Conservation (phyloP, 2,888 invertebrate species). For the Halictus quadricinctus region DNA sequence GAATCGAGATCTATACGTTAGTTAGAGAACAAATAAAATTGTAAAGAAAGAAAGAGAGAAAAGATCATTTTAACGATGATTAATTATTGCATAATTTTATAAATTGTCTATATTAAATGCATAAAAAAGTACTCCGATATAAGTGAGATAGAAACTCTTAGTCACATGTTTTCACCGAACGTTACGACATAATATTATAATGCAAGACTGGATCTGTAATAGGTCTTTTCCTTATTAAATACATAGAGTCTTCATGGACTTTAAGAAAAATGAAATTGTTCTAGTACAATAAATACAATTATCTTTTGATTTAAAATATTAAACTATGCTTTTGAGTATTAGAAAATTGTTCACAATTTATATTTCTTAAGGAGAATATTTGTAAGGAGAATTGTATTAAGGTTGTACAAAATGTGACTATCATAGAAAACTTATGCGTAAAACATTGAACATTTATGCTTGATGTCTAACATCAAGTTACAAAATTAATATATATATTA, state of each 20-base stretch:
- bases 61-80: slow-evolving; percentile 46
- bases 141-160: slow-evolving; percentile 58
- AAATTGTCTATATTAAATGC: slow-evolving; percentile 43
- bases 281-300: slow-evolving; percentile 46
- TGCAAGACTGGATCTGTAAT: slow-evolving; percentile 68
- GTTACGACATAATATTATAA: slow-evolving; percentile 68
- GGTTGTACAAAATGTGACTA: slow-evolving; percentile 65
- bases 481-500: slow-evolving; percentile 29
- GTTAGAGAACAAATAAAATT: slow-evolving; percentile 43
- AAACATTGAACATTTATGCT: slow-evolving; percentile 45
- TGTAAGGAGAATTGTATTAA: slow-evolving; percentile 44
- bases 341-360: slow-evolving; percentile 47
- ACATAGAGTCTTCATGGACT: slow-evolving; percentile 51
- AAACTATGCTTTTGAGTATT: slow-evolving; percentile 57
- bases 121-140: slow-evolving; percentile 44
- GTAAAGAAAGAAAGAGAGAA: slow-evolving; percentile 62
- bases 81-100: slow-evolving; percentile 56
- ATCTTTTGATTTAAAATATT: slow-evolving; percentile 34
- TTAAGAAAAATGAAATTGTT: slow-evolving; percentile 53
- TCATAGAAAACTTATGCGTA: slow-evolving; percentile 43
- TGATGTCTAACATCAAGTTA: slow-evolving; percentile 24
- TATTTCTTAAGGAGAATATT: slow-evolving; percentile 35
- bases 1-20: slow-evolving; percentile 58
- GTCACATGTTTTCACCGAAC: slow-evolving; percentile 57
- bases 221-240: slow-evolving; percentile 62